Evolutionary conservation across 2,888 invertebrate genomes (phyloP), one percentile per base, ranked within the genome.

Genomic region (Eilema sororculum): DNA sequence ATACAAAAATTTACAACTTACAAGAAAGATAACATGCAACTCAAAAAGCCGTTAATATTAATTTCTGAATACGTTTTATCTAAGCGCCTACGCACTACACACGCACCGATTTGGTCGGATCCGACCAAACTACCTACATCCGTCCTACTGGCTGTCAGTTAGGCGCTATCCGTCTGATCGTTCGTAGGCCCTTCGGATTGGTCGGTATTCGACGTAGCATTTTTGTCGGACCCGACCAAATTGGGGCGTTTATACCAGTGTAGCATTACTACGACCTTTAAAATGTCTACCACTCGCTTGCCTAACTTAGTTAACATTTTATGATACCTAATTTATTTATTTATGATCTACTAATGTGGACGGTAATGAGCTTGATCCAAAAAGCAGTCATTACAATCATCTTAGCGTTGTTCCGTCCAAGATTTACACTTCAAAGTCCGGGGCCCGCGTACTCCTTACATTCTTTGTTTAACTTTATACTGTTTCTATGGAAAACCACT

Each of bases 1-100:
- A 81, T 73, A 73, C 28, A 65, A 64, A 81, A 72, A 72, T 81
- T 74, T 80, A 81, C 73, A 57, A 73, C 80, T 37, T 68, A 68
- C 73, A 68, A 72, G 74, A 75, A 67, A 74, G 78, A 79, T 77
- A 77, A 77, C 82, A 77, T 72, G 75, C 33, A 67, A 71, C 68
- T 67, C 69, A 69, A 72, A 62, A 65, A 68, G 72, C 78, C 69
- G 78, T 80, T 80, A 82, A 82, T 80, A 79, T 82, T 77, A 82
- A 78, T 75, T 71, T 80, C 81, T 75, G 67, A 80, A 75, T 70
- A 68, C 72, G 77, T 82, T 76, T 82, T 74, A 76, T 66, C 72
- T 74, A 25, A 65, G 74, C 83, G 78, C 83, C 83, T 79, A 81
- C 83, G 72, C 81, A 72, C 13, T 25, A 57, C 8, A 13, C 22